These are phyloP conservation scores for Xestoiulus laeticollis DNA, from an alignment of 2,888 invertebrate species.

Conservation along the genomic window DNA sequence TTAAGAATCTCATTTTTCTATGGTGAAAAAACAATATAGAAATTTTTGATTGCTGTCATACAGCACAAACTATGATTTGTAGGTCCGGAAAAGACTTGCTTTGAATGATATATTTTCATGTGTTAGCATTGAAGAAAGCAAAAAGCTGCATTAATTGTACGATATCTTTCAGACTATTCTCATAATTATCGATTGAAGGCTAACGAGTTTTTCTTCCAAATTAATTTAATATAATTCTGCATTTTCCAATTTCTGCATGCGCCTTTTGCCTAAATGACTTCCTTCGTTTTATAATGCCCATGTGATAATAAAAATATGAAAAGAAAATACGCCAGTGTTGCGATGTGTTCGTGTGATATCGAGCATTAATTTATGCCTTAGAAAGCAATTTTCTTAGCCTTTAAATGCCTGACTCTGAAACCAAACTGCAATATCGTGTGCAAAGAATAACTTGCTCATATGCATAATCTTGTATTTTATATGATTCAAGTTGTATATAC, in stretches of 20 bases:
- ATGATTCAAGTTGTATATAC: conserved; percentile 9
- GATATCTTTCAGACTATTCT: background rate
- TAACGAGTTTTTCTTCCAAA: background rate
- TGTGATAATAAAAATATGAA: background rate
- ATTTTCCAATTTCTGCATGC: background rate
- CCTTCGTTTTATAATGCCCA: background rate
- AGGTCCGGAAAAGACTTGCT: too few species aligned
- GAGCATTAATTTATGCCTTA: background rate
- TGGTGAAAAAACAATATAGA: too few species aligned
- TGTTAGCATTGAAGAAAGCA: background rate
- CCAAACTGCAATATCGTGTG: background rate
- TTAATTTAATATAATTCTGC: conserved; percentile 9
- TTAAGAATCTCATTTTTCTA: too few species aligned
- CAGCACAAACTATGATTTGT: too few species aligned
- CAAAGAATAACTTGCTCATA: background rate
- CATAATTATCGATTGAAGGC: background rate
- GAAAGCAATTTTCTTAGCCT: background rate
- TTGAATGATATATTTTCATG: background rate
- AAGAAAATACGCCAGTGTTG: background rate
- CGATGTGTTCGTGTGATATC: background rate
- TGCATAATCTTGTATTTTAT: background rate
- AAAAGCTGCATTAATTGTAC: background rate
- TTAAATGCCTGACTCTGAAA: background rate
- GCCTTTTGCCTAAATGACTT: background rate
- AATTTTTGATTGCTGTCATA: too few species aligned